phyloP scores from a whole-genome alignment of 2,113 vertebrate species.

The Theropithecus gelada region DNA sequence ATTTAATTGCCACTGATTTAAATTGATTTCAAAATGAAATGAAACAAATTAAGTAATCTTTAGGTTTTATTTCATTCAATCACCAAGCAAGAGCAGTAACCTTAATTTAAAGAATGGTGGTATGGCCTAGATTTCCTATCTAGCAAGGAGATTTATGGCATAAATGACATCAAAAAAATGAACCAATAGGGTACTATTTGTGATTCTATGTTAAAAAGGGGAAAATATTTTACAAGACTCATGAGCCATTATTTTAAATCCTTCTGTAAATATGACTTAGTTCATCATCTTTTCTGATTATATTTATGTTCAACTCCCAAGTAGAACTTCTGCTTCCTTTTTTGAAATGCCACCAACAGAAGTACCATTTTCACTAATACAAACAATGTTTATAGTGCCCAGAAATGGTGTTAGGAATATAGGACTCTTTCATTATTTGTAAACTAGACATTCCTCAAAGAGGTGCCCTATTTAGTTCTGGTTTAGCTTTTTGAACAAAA shows the following conservation, averaged over 20 bases:
- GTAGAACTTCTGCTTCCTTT: conserved; percentile 19
- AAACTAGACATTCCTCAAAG: background rate
- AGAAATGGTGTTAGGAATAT: conserved; percentile 29
- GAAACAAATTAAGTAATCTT: conserved; percentile 60
- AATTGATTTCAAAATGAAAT: conserved; percentile 72
- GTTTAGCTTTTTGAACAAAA: conserved; percentile 43
- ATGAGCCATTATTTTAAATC: conserved; percentile 64
- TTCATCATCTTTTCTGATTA: conserved; percentile 66
- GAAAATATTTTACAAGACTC: conserved; percentile 6
- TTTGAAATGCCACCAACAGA: conserved; percentile 60
- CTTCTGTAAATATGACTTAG: conserved; percentile 65
- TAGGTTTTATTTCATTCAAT: conserved; percentile 25
- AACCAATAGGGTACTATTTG: background rate
- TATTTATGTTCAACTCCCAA: conserved; percentile 53
- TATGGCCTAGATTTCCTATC: conserved; percentile 51
- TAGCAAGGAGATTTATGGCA: conserved; percentile 39
- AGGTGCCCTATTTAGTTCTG: background rate
- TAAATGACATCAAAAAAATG: conserved; percentile 7
- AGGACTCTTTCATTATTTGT: conserved; percentile 5
- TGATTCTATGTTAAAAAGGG: conserved; percentile 34
- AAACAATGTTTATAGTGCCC: background rate
- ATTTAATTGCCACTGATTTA: conserved; percentile 62
- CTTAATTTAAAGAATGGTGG: conserved; percentile 53
- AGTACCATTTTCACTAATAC: background rate
- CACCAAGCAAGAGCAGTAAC: background rate